Evolutionary conservation across 2,113 vertebrate species (phyloP).

Genomic region (Silurus asotus): DNA sequence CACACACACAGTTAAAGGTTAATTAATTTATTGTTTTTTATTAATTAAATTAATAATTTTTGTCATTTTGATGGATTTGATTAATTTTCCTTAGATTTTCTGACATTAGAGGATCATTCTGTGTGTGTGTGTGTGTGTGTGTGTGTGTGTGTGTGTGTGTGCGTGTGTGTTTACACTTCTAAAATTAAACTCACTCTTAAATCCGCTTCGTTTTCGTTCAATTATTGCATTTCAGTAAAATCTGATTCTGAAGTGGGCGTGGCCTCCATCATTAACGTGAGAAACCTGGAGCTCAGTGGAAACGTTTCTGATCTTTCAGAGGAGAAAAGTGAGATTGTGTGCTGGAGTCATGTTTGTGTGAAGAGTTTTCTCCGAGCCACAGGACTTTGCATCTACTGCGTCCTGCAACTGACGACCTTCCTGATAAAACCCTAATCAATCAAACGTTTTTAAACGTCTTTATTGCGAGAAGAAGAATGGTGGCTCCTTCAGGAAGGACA

Average conservation of each 20-base stretch:
- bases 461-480: background rate
- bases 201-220: background rate
- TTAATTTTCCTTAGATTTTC: background rate
- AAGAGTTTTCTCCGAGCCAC: background rate
- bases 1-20: background rate
- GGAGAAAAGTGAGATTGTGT: background rate
- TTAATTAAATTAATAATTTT: background rate
- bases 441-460: background rate
- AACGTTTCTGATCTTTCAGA: background rate
- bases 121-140: background rate
- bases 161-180: background rate
- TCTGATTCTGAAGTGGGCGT: background rate
- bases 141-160: background rate
- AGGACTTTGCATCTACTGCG: background rate
- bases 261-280: background rate
- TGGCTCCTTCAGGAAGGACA: background rate
- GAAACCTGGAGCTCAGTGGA: background rate
- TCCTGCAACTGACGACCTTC: background rate
- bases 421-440: background rate
- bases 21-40: background rate
- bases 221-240: background rate
- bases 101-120: background rate
- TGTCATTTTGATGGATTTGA: background rate
- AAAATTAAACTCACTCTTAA: background rate
- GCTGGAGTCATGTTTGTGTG: background rate